These are phyloP conservation scores for Vandiemenella viatica DNA, from an alignment of 2,888 invertebrate species.

Conservation along the genomic window DNA sequence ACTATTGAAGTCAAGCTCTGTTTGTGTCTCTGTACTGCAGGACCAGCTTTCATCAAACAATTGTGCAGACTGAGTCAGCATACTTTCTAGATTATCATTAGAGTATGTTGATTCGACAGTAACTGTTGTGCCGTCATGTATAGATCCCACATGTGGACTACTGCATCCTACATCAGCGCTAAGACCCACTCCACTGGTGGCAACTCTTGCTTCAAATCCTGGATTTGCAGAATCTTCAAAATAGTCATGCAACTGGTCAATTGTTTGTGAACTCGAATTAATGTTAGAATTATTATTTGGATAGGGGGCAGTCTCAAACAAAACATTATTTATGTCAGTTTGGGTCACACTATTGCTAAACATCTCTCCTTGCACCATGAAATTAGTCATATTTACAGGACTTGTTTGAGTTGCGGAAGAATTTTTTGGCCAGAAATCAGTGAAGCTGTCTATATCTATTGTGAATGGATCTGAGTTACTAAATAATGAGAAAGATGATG, in stretches of 20 bases:
- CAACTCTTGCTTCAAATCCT: conserved; percentile 4
- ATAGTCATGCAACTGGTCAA: conserved; percentile 12
- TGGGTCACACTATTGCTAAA: conserved; percentile 23
- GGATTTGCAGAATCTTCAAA: conserved; percentile 11
- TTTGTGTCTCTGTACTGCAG: conserved; percentile 45
- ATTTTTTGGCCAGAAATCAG: conserved; percentile 22
- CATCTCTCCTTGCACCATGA: conserved; percentile 24
- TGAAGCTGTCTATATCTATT: conserved; percentile 15
- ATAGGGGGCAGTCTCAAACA: conserved; percentile 9
- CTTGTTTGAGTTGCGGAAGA: conserved; percentile 29
- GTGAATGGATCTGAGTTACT: neutral
- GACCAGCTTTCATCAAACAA: conserved; percentile 25
- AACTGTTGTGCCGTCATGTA: conserved; percentile 22
- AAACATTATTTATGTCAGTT: conserved; percentile 20
- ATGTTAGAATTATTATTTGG: conserved; percentile 5
- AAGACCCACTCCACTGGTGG: neutral
- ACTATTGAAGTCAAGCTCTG: conserved; percentile 28
- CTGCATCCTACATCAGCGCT: neutral
- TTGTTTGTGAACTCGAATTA: conserved; percentile 20
- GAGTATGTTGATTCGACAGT: conserved; percentile 25
- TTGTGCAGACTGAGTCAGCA: conserved; percentile 1
- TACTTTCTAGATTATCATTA: conserved; percentile 19
- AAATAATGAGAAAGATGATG: neutral
- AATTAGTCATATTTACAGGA: conserved; percentile 19
- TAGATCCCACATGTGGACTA: conserved; percentile 19